Base-by-base conservation (phyloP, 1,140 invertebrate genomes). In the Eurytemora carolleeae region DNA sequence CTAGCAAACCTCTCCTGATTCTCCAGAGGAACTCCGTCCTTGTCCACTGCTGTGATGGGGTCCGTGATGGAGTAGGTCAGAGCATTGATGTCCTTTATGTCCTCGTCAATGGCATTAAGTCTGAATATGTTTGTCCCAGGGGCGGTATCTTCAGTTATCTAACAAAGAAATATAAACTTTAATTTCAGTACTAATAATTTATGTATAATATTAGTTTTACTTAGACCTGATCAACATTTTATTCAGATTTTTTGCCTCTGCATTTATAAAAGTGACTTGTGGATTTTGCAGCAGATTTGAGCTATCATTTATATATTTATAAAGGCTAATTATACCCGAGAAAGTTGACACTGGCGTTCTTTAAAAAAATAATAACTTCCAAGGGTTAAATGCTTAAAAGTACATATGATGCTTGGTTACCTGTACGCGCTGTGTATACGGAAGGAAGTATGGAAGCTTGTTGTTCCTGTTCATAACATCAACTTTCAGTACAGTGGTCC, bases 391-490 rank as follows among this genome's bases (percentile, higher is more conserved):
- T 67, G 52, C 15, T 17, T 53, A 56, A 22, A 23, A 59, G 17
- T 53, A 24, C 12, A 66, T 67, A 76, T 69, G 88, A n/a, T n/a
- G n/a, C n/a, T n/a, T n/a, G n/a, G n/a, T n/a, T n/a, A n/a, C 84
- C 69, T 87, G 82, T 0, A 85, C 83, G 65, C 85, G 77, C 70
- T 91, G 87, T 1, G 81, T 82, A 44, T 78, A 71, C 0, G 89
- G 89, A 1, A 78, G 79, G 69, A 96, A 92, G 67, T 82, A 82
- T 0, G 91, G 91, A 64, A 81, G 76, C 70, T 91, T 92, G 69
- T 92, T 85, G 70, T 95, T 95, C 24, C 82, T 86, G 69, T 91
- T 87, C 21, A 83, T 77, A 1, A 92, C 78, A 65, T 79, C 81
- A 1, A 92, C 78, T 53, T 79, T 81, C 0, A 93, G 67, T 0